These are phyloP conservation scores for Brachionus koreanus DNA, from an alignment of 1,140 invertebrate genomes.

Conservation along the genomic window DNA sequence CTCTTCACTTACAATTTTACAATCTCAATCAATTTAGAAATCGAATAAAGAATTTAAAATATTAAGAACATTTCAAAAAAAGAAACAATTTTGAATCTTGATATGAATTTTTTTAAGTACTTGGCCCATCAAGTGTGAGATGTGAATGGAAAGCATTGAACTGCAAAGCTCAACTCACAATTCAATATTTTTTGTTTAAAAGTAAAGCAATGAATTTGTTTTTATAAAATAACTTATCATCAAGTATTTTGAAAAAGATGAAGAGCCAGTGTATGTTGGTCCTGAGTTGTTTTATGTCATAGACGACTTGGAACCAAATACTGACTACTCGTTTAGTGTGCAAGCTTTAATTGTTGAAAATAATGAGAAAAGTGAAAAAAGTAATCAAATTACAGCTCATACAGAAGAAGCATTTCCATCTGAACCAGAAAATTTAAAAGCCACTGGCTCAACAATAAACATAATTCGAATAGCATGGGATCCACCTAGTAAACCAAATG, in stretches of 20 bases:
- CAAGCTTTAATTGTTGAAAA: constrained; percentile 15
- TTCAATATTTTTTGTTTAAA: not conserved
- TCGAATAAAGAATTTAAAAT: too few relatives aligned
- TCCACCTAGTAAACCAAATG: not conserved
- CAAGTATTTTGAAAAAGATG: not conserved
- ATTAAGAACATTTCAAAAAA: not conserved
- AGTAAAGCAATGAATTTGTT: not conserved
- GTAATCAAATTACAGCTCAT: not conserved
- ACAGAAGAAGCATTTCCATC: constrained; percentile 22
- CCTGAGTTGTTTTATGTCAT: not conserved
- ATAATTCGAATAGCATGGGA: constrained; percentile 20
- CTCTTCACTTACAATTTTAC: too few relatives aligned
- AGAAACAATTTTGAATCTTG: not conserved
- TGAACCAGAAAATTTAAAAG: constrained; percentile 23
- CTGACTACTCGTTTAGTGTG: constrained; percentile 16
- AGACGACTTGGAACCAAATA: constrained; percentile 15
- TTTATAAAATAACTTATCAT: not conserved
- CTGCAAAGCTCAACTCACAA: not conserved
- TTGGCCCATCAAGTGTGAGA: not conserved
- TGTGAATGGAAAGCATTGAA: constrained; percentile 1
- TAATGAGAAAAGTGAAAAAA: constrained; percentile 29
- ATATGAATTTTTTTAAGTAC: not conserved
- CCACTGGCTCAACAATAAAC: not conserved
- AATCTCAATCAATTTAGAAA: too few relatives aligned
- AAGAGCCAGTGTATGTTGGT: not conserved